phyloP scores from a whole-genome alignment of 2,113 vertebrate genomes.

The Pavo muticus region DNA sequence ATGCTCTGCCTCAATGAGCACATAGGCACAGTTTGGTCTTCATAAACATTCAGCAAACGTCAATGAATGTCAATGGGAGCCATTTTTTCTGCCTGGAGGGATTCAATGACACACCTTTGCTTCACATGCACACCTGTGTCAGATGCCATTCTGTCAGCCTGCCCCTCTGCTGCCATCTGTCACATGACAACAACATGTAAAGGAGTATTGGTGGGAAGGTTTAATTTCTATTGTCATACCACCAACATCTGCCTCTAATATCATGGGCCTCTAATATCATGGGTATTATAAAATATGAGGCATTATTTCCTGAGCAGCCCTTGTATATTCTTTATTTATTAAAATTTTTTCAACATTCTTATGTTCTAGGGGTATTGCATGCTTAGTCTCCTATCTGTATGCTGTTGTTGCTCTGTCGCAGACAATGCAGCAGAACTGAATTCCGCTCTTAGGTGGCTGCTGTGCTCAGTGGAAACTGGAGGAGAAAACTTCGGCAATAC shows the following conservation, averaged over 20 bases:
- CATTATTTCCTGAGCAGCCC: not conserved
- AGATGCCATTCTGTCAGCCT: not conserved
- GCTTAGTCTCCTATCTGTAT: not conserved
- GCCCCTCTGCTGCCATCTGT: not conserved
- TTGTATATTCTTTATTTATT: not conserved
- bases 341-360: slow-evolving; percentile 37
- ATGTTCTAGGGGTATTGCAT: slow-evolving; percentile 32
- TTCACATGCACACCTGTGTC: not conserved
- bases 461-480: not conserved
- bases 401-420: not conserved
- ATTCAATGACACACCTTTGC: not conserved
- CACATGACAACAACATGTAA: not conserved
- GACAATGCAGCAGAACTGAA: not conserved
- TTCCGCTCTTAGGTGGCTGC: not conserved
- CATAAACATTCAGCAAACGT: not conserved
- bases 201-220: not conserved
- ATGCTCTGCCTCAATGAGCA: not conserved
- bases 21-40: not conserved
- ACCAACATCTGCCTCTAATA: not conserved
- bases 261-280: not conserved
- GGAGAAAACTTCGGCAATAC: not conserved
- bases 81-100: not conserved
- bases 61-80: not conserved
- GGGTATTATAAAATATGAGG: not conserved
- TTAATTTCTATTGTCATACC: not conserved